Percentiles rank a stretch among this genome's conserved stretches.
Evolutionary conservation across 1,140 invertebrate genomes (phyloP).

Genomic region (Coptotermes formosanus): DNA sequence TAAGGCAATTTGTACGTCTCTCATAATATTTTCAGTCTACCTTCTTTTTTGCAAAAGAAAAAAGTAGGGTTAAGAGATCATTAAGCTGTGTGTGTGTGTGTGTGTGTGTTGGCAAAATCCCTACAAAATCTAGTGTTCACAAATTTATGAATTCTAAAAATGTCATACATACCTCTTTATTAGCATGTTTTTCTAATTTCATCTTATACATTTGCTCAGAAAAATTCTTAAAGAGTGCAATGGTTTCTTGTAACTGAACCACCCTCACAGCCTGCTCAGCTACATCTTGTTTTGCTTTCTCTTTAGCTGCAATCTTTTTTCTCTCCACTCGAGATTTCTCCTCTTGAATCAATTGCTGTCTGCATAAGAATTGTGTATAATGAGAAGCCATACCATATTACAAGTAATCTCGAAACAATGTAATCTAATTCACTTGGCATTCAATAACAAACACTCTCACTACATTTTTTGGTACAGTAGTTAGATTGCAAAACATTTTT

Average conservation of each 20-base stretch:
- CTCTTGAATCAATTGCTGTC: slow-evolving; percentile 22
- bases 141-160: background rate
- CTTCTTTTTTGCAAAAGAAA: too few relatives aligned
- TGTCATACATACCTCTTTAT: slow-evolving; percentile 9
- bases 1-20: too few relatives aligned
- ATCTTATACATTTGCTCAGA: background rate
- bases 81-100: too few relatives aligned
- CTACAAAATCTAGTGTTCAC: too few relatives aligned
- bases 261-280: background rate
- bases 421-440: background rate
- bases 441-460: background rate
- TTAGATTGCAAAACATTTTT: background rate
- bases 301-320: background rate
- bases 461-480: background rate
- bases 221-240: background rate
- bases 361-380: background rate
- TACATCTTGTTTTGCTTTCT: slow-evolving; percentile 8
- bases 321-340: slow-evolving; percentile 20
- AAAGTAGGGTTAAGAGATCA: too few relatives aligned
- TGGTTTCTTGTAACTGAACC: background rate
- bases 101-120: too few relatives aligned
- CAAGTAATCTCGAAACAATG: background rate
- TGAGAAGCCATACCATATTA: background rate
- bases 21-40: too few relatives aligned
- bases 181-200: background rate